Evolutionary conservation across 2,797 vertebrate genomes (phyloP).

Genomic region (Eulemur rubriventer): DNA sequence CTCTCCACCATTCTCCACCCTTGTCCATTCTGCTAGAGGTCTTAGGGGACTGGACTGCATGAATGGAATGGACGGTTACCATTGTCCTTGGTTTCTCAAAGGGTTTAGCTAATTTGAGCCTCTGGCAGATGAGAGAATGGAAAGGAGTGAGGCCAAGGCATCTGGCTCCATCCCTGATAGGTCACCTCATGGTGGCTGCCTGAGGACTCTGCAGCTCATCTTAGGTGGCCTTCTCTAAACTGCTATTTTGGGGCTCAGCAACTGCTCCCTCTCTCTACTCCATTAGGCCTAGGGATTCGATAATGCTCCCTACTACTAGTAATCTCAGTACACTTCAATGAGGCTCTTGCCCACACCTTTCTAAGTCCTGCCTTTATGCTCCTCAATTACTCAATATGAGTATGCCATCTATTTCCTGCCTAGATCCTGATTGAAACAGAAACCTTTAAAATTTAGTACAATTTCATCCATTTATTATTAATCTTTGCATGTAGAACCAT

Average conservation of each 20-base stretch:
- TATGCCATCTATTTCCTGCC: not conserved
- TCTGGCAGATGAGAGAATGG: not conserved
- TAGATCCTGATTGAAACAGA: not conserved
- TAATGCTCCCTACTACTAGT: accelerated
- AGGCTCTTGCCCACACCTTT: not conserved
- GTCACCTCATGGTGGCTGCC: not conserved
- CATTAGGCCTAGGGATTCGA: not conserved
- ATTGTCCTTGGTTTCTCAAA: not conserved
- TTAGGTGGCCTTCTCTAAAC: not conserved
- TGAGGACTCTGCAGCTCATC: not conserved
- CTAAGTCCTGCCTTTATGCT: not conserved
- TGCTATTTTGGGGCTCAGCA: not conserved
- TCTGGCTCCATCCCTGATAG: no score
- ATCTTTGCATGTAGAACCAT: not conserved
- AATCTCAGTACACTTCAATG: accelerated
- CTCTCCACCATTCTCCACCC: not conserved
- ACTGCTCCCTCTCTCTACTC: not conserved
- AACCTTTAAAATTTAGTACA: not conserved
- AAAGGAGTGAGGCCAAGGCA: not conserved
- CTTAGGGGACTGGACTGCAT: not conserved
- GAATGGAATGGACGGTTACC: accelerated
- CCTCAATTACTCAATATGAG: accelerated
- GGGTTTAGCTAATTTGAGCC: not conserved
- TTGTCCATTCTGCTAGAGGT: not conserved
- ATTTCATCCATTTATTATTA: not conserved